These are phyloP conservation scores for Anomalospiza imberbis DNA, from an alignment of 2,797 vertebrate species.

Conservation along the genomic window DNA sequence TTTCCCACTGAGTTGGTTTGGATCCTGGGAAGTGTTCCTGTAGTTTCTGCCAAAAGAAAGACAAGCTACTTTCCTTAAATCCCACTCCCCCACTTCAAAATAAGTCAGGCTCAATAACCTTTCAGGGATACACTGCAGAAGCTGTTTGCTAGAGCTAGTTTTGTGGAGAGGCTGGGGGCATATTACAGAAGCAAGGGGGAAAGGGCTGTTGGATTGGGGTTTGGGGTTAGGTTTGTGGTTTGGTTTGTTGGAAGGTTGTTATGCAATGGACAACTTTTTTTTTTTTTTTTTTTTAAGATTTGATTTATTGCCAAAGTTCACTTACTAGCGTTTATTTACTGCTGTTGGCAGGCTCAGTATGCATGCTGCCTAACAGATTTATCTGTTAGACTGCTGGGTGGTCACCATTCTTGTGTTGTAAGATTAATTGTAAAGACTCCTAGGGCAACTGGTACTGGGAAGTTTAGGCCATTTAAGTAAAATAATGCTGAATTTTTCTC, in stretches of 20 bases:
- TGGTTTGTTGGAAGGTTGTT: too few species aligned
- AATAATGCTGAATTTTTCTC: constrained; percentile 9
- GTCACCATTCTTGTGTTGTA: constrained; percentile 9
- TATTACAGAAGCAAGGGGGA: not conserved
- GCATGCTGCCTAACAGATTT: constrained; percentile 1
- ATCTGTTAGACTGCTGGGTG: constrained; percentile 40
- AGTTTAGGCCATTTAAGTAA: not conserved
- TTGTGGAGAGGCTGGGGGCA: not conserved
- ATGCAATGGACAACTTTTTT: too few species aligned
- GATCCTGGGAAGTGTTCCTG: not conserved
- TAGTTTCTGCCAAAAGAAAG: not conserved
- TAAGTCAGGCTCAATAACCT: not conserved
- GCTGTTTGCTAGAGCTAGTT: not conserved
- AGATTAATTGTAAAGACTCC: constrained; percentile 34
- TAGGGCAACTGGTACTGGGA: not conserved
- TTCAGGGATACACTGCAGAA: not conserved
- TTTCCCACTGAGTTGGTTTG: not conserved
- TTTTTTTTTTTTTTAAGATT: not conserved
- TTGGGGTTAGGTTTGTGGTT: not conserved
- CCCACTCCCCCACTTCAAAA: not conserved
- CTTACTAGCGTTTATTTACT: not conserved
- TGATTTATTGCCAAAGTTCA: constrained; percentile 1
- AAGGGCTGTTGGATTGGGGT: not conserved
- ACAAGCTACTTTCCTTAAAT: not conserved
- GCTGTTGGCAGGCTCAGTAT: not conserved